Evolutionary conservation across 1,140 invertebrate genomes (phyloP).

Genomic region (Muscidifurax raptorellus): DNA sequence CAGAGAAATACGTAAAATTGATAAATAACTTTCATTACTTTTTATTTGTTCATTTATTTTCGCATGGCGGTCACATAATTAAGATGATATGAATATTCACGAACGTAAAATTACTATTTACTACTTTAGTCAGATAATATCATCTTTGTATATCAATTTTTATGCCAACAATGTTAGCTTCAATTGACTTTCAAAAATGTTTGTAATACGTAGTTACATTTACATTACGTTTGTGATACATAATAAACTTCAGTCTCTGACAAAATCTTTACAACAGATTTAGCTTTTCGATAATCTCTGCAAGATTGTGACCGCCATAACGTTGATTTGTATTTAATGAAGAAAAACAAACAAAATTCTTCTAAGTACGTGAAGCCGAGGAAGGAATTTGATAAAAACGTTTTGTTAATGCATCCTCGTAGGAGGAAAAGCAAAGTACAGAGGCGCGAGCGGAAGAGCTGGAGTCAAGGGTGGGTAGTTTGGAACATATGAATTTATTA

Average conservation of each 20-base stretch:
- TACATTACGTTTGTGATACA: too few relatives aligned
- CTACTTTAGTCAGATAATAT: too few relatives aligned
- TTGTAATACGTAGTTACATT: too few relatives aligned
- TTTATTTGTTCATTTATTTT: constrained; percentile 1
- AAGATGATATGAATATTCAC: neutral
- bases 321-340: neutral
- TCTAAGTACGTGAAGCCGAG: neutral
- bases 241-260: too few relatives aligned
- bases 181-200: too few relatives aligned
- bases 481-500: constrained; percentile 94
- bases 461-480: constrained; percentile 95
- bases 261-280: neutral
- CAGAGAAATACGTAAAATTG: neutral
- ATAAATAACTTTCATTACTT: neutral
- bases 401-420: constrained; percentile 47
- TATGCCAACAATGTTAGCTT: too few relatives aligned
- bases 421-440: constrained; percentile 99
- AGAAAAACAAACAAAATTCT: constrained; percentile 11
- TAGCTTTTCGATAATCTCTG: too few relatives aligned
- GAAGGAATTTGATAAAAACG: constrained; percentile 27
- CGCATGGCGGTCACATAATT: neutral
- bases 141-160: too few relatives aligned
- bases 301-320: neutral
- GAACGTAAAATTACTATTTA: too few relatives aligned
- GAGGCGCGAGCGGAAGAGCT: constrained; percentile 98